Evolutionary conservation across 2,113 vertebrate species (phyloP).

Genomic region (Jaculus jaculus): DNA sequence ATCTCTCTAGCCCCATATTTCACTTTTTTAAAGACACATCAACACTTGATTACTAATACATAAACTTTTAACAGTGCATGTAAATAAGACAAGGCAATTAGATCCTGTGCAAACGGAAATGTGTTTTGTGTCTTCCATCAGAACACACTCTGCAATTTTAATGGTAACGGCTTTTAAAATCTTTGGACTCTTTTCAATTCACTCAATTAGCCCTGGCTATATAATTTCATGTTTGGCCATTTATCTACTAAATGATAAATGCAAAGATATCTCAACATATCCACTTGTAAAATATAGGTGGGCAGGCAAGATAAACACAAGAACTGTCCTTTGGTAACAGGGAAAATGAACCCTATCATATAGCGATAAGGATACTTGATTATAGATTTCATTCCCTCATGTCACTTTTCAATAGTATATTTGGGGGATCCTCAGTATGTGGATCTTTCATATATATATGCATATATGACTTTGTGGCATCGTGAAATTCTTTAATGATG

Average conservation of each 20-base stretch:
- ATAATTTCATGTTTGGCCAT: background rate
- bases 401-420: background rate
- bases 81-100: background rate
- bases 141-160: background rate
- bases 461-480: background rate
- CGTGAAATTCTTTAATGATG: background rate
- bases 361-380: background rate
- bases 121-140: background rate
- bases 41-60: background rate
- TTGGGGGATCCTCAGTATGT: background rate
- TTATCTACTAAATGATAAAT: background rate
- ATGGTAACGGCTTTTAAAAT: constrained; percentile 18
- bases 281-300: background rate
- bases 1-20: no score
- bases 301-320: background rate
- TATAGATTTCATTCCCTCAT: background rate
- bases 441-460: no score
- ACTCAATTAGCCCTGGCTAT: background rate
- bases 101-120: background rate
- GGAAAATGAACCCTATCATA: background rate
- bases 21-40: background rate
- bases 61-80: background rate
- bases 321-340: background rate
- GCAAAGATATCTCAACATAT: background rate
- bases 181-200: background rate